These are phyloP conservation scores for Patiria miniata DNA, from an alignment of 35 echinoderm and acorn worm species.

Conservation along the genomic window DNA sequence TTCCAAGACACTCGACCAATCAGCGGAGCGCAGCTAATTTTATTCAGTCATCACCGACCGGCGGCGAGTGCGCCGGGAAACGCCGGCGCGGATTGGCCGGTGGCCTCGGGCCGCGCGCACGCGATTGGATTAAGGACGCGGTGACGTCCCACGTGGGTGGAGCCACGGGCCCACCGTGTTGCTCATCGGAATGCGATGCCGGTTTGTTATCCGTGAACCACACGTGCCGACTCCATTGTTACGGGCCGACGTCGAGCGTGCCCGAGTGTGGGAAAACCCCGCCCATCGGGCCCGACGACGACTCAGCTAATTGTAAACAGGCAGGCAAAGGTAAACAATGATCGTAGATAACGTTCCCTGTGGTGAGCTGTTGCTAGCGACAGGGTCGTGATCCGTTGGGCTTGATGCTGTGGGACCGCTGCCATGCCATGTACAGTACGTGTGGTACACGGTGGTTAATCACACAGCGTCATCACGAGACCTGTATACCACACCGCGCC, in stretches of 20 bases:
- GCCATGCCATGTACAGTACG: conserved; percentile 2
- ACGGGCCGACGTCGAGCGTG: conserved; percentile 26
- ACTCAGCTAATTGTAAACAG: conserved; percentile 51
- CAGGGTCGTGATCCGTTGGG: conserved; percentile 20
- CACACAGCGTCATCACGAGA: not conserved
- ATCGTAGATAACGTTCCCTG: conserved; percentile 42
- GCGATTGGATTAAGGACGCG: conserved; percentile 13
- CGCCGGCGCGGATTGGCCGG: not conserved
- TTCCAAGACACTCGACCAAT: conserved; percentile 29
- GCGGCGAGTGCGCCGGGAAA: not conserved
- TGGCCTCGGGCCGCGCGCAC: not conserved
- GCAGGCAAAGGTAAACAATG: conserved; percentile 45
- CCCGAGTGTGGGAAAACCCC: conserved; percentile 51
- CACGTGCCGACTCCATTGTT: conserved; percentile 49
- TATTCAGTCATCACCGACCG: conserved; percentile 8
- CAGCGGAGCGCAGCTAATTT: not conserved
- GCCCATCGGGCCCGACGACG: not conserved
- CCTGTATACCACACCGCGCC: too few species aligned
- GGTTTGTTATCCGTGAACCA: conserved; percentile 13
- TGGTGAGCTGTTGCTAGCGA: conserved; percentile 17
- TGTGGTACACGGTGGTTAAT: not conserved
- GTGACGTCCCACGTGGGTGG: not conserved
- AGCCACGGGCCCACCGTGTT: not conserved
- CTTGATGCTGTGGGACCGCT: not conserved
- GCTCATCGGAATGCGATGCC: conserved; percentile 12